phyloP scores from a whole-genome alignment of 2,113 vertebrate genomes.

The Eulemur macaco region DNA sequence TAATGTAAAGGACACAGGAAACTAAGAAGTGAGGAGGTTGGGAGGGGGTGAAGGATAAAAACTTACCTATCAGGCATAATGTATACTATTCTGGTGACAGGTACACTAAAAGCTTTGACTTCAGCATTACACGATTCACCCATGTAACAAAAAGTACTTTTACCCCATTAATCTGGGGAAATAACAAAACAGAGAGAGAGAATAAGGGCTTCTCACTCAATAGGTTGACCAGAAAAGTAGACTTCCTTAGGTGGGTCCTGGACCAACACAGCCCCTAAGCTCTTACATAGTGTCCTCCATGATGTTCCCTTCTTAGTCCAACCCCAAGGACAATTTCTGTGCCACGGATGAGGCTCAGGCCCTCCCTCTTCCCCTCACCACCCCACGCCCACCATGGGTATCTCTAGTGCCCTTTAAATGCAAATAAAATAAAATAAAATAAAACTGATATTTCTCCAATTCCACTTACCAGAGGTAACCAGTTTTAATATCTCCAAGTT shows the following conservation, averaged over 20 bases:
- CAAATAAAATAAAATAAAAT: background rate
- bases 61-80: too few relatives aligned
- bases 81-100: too few relatives aligned
- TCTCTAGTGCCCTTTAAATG: background rate
- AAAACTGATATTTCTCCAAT: background rate
- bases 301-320: background rate
- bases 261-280: background rate
- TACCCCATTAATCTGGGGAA: too few relatives aligned
- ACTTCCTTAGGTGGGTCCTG: too few relatives aligned
- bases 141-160: too few relatives aligned
- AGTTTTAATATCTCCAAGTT: background rate
- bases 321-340: background rate
- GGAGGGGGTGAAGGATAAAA: too few relatives aligned
- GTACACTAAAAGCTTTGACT: too few relatives aligned
- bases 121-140: too few relatives aligned
- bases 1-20: too few relatives aligned
- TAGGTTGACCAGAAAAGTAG: background rate
- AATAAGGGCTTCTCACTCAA: background rate
- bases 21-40: too few relatives aligned
- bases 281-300: background rate
- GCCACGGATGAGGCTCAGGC: background rate
- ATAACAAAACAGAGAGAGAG: too few relatives aligned
- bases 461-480: background rate
- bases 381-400: background rate
- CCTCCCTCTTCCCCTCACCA: background rate